Percentiles rank a stretch among this genome's conserved stretches.
Evolutionary conservation across 2,797 vertebrate genomes (phyloP).

Genomic region (Oophaga sylvatica): DNA sequence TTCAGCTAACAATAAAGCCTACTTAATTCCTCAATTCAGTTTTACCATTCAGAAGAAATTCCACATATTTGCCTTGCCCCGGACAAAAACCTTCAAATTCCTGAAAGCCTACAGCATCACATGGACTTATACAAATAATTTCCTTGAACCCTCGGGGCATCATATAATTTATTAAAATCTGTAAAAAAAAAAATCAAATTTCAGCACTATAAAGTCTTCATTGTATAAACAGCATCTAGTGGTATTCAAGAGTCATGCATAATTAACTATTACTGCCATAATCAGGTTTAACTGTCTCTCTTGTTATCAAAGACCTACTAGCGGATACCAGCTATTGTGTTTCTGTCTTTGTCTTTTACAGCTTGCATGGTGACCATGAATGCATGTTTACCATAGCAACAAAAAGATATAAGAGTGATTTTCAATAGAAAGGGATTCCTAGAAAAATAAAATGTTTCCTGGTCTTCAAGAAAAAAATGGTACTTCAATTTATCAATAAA

Average conservation of each 20-base stretch:
- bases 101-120: conserved; percentile 2
- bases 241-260: neutral
- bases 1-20: neutral
- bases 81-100: conserved; percentile 8
- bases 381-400: conserved; percentile 25
- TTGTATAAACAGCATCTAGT: conserved; percentile 13
- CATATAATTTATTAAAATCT: conserved; percentile 14
- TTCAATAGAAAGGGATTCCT: neutral
- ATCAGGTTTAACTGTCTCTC: neutral
- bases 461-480: too few species aligned
- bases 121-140: conserved; percentile 5
- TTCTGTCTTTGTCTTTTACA: neutral
- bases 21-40: neutral
- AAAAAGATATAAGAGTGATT: neutral
- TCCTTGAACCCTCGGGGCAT: conserved; percentile 19
- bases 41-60: neutral
- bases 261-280: conserved; percentile 13
- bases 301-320: conserved; percentile 8
- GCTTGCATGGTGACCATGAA: neutral
- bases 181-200: neutral
- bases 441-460: neutral
- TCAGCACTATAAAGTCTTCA: neutral
- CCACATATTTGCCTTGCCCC: neutral
- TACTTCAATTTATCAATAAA: too few species aligned
- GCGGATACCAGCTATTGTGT: neutral